phyloP scores from a whole-genome alignment of 2,113 vertebrate genomes.

The Microtus ochrogaster region DNA sequence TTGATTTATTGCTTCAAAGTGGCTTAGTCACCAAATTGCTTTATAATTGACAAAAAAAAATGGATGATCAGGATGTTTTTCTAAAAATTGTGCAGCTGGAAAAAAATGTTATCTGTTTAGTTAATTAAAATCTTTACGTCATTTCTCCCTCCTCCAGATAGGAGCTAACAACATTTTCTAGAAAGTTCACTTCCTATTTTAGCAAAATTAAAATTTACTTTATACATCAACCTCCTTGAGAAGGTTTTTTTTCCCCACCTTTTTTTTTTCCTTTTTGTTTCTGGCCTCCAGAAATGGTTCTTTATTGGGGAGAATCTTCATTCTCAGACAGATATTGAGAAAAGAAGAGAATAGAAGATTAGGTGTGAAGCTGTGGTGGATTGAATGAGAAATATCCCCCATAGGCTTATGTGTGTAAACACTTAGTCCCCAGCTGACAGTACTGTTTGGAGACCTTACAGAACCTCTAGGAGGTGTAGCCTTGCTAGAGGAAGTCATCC shows the following conservation, averaged over 20 bases:
- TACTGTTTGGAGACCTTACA: background rate
- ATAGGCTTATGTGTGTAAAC: background rate
- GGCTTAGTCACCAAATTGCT: slow-evolving; percentile 42
- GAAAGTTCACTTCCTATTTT: slow-evolving; percentile 43
- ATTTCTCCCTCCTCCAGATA: background rate
- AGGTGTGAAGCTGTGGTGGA: background rate
- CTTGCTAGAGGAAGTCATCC: background rate
- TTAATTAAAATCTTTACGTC: background rate
- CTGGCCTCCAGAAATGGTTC: background rate
- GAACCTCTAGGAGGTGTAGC: background rate
- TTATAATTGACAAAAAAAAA: background rate
- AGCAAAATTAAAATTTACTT: slow-evolving; percentile 1
- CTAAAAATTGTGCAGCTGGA: slow-evolving; percentile 20
- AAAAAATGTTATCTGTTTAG: background rate
- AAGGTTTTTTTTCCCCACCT: background rate
- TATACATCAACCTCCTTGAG: background rate
- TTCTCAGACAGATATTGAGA: background rate
- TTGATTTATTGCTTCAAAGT: slow-evolving; percentile 45
- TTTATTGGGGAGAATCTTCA: slow-evolving; percentile 41
- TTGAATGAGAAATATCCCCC: background rate
- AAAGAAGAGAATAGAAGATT: background rate
- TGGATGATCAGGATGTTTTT: background rate
- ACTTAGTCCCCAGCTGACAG: background rate
- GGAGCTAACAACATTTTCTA: slow-evolving; percentile 12
- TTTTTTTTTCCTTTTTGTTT: background rate